Percentiles rank a stretch among this genome's conserved stretches.
phyloP scores from a whole-genome alignment of 2,797 vertebrate species.

The Carapus acus region DNA sequence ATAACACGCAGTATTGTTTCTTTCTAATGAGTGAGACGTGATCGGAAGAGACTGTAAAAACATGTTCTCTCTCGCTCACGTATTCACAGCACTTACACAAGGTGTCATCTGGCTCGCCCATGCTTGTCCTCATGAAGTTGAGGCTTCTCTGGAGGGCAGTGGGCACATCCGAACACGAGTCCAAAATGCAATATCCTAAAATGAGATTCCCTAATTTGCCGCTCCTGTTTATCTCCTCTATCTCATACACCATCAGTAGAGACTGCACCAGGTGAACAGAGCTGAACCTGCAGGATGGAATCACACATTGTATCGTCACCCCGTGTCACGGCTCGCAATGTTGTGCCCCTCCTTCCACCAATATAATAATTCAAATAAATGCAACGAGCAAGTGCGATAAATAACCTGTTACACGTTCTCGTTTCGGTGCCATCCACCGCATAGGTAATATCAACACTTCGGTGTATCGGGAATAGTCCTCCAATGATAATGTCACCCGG shows the following conservation, averaged over 20 bases:
- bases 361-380: background rate
- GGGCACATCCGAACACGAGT: conserved; percentile 78
- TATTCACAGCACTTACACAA: background rate
- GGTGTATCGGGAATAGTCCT: conserved; percentile 36
- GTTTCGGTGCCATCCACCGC: background rate
- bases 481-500: conserved; percentile 38
- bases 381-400: background rate
- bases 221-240: conserved; percentile 76
- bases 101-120: conserved; percentile 1
- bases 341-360: background rate
- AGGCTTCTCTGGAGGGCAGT: conserved; percentile 54
- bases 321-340: background rate
- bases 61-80: too few relatives aligned
- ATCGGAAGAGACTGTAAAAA: too few relatives aligned
- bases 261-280: conserved; percentile 65
- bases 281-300: conserved; percentile 15
- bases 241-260: conserved; percentile 77
- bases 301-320: background rate
- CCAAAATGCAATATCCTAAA: conserved; percentile 78
- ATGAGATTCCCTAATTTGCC: conserved; percentile 66
- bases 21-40: too few relatives aligned
- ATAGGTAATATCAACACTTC: conserved; percentile 9
- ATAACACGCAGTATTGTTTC: too few relatives aligned
- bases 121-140: conserved; percentile 40
- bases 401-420: conserved; percentile 21